A percentile compares a stretch with the other conserved stretches of the same genome.
Conservation (phyloP, 2,797 vertebrate genomes). For the Nannoperca australis region DNA sequence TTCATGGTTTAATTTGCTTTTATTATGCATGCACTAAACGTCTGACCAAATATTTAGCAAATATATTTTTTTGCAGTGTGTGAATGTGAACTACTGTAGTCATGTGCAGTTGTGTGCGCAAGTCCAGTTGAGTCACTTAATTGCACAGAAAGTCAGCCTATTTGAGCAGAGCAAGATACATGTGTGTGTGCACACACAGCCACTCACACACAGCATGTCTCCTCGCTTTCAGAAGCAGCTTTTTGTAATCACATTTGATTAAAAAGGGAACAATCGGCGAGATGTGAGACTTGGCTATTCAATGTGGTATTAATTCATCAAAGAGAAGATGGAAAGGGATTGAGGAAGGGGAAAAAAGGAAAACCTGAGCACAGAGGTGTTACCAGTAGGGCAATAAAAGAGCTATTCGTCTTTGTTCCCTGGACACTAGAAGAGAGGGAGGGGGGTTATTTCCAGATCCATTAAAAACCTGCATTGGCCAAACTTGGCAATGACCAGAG, state of each 20-base stretch:
- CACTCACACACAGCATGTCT: constrained; percentile 39
- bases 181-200: neutral
- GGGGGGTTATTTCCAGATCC: constrained; percentile 68
- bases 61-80: constrained; percentile 10
- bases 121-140: constrained; percentile 31
- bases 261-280: constrained; percentile 73
- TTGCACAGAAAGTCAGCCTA: constrained; percentile 42
- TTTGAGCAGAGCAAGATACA: constrained; percentile 45
- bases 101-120: constrained; percentile 3
- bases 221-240: constrained; percentile 55
- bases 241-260: constrained; percentile 79
- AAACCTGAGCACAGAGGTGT: constrained; percentile 74
- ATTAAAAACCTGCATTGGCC: constrained; percentile 75
- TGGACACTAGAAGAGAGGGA: constrained; percentile 59
- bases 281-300: constrained; percentile 75
- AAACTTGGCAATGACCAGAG: constrained; percentile 70
- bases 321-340: constrained; percentile 62
- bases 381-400: constrained; percentile 81
- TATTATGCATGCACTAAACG: constrained; percentile 29
- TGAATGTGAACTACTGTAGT: constrained; percentile 17
- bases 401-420: constrained; percentile 83
- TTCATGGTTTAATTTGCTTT: constrained; percentile 48
- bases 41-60: constrained; percentile 23
- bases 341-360: constrained; percentile 43
- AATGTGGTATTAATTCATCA: constrained; percentile 81